phyloP scores from a whole-genome alignment of 2,888 invertebrate genomes.

The Girardia tigrina region DNA sequence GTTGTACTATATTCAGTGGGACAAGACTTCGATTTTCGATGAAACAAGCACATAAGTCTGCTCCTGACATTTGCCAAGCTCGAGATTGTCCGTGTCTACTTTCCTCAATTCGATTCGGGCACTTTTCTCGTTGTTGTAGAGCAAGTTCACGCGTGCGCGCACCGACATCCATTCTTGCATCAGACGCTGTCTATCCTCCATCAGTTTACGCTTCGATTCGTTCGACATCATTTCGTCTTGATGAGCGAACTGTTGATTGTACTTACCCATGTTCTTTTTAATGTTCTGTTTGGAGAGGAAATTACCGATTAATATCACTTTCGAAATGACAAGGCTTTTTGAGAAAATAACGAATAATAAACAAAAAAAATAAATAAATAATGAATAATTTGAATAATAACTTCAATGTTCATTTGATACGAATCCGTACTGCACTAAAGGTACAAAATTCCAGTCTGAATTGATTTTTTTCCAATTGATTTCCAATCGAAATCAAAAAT shows the following conservation, averaged over 20 bases:
- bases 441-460: too few species aligned
- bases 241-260: constrained; percentile 5
- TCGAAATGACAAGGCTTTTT: too few species aligned
- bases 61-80: constrained; percentile 12
- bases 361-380: too few species aligned
- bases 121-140: neutral
- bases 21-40: neutral
- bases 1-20: neutral
- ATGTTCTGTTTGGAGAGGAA: too few species aligned
- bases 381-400: too few species aligned
- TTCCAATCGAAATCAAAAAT: too few species aligned
- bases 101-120: neutral
- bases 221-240: constrained; percentile 15
- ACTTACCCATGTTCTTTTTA: neutral
- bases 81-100: neutral
- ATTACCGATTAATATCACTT: too few species aligned
- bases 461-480: too few species aligned
- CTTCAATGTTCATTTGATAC: too few species aligned
- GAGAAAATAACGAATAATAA: too few species aligned
- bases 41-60: neutral
- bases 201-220: constrained; percentile 1
- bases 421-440: too few species aligned
- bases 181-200: constrained; percentile 1
- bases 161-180: neutral
- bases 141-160: neutral